Percentiles rank a stretch among this genome's conserved stretches.
Evolutionary conservation across 2,797 vertebrate species (phyloP).

Genomic region (Poecilia gillii): DNA sequence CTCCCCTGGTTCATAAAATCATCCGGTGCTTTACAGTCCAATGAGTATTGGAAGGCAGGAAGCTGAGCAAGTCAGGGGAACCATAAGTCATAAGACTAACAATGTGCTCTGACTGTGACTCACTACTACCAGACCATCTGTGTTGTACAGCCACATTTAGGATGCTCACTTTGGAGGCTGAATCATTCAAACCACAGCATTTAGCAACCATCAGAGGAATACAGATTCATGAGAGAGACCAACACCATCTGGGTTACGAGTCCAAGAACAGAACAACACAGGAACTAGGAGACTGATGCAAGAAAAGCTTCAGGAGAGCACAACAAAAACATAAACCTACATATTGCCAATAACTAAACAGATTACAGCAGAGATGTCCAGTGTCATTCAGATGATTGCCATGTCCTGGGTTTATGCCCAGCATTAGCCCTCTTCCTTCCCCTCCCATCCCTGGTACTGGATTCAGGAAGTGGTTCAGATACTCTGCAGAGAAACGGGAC

Average conservation of each 20-base stretch:
- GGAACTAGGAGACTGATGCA: neutral
- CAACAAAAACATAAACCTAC: neutral
- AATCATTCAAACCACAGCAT: conserved; percentile 39
- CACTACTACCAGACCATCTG: conserved; percentile 36
- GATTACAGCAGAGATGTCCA: neutral
- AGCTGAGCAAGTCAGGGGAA: conserved; percentile 26
- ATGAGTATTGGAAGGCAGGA: conserved; percentile 15
- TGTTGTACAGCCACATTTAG: conserved; percentile 35
- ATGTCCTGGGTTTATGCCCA: neutral
- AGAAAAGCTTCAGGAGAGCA: conserved; percentile 7
- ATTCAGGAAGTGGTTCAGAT: conserved; percentile 9
- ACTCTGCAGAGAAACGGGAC: neutral
- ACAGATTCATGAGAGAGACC: neutral
- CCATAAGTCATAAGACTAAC: conserved; percentile 38
- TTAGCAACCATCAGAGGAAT: conserved; percentile 1
- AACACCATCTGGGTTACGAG: conserved; percentile 5
- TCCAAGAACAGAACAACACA: neutral
- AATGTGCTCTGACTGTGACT: conserved; percentile 40
- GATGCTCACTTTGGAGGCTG: conserved; percentile 16
- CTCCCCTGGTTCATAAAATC: conserved; percentile 21
- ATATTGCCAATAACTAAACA: neutral
- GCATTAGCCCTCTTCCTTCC: neutral
- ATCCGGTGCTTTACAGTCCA: conserved; percentile 18
- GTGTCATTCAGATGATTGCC: neutral
- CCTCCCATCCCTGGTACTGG: neutral